Evolutionary conservation across 2,888 invertebrate species (phyloP), one percentile per base, ranked within the genome.

Genomic region (Acanthosepion lycidas): DNA sequence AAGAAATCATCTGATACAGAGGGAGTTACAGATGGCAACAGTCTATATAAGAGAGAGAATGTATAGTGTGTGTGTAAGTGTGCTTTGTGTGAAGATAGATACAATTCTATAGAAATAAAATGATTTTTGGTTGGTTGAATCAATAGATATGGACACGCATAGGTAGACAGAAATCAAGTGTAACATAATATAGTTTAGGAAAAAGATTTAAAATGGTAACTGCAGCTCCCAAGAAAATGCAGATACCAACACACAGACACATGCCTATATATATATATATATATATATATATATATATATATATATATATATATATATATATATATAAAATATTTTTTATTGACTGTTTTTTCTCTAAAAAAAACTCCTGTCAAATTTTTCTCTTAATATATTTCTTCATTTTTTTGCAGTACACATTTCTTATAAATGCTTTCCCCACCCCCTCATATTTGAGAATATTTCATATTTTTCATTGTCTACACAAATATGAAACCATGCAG

Each of bases 141-240:
- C 78, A 33, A 78, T 78, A 78, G 78, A 78, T 78, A 78, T 78
- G 78, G 78, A 78, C n/a, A 78, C 33, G 78, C 78, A 33, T 78
- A 78, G 78, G 78, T 78, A 33, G 33, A 78, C 12, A 15, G 78
- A 78, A 78, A 78, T 78, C 78, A 33, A 78, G n/a, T 78, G 78
- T 78, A 78, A 78, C 78, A 18, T 78, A 78, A 78, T n/a, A 78
- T 78, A 78, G n/a, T 78, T 78, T 78, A 78, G n/a, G 78, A 78
- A 15, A 78, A 78, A n/a, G 78, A 78, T 78, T 78, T 78, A 78
- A 78, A 78, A 78, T 78, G n/a, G n/a, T 78, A 78, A n/a, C n/a
- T 78, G 78, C n/a, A 78, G 59, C 59, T 59, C 26, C 59, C 23
- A 59, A 20, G 59, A 59, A 59, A 23, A 59, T 6, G 59, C 59